A percentile compares a stretch with the other conserved stretches of the same genome.
These are phyloP conservation scores for Psephotus haematonotus DNA, from an alignment of 2,113 vertebrate genomes.

Conservation along the genomic window DNA sequence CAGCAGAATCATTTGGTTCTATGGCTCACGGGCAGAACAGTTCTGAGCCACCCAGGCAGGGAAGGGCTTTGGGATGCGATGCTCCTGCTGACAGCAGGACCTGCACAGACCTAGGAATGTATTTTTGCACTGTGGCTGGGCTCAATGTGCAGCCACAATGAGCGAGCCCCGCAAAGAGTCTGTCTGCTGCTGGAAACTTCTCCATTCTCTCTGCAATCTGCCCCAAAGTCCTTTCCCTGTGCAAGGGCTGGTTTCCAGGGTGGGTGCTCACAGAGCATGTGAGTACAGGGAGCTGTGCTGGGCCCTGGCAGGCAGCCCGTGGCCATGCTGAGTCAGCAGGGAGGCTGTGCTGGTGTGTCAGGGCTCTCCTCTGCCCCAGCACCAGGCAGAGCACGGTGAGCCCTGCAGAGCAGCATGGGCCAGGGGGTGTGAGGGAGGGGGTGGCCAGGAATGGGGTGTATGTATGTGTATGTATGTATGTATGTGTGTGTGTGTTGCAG, in stretches of 20 bases:
- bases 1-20: background rate
- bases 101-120: background rate
- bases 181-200: rapidly evolving
- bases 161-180: background rate
- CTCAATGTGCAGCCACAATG: rapidly evolving
- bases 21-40: background rate
- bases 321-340: slow-evolving; percentile 13
- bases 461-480: too few relatives aligned
- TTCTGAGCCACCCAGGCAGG: background rate
- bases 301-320: background rate
- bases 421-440: background rate
- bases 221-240: background rate
- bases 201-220: background rate
- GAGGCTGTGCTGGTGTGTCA: background rate
- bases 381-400: background rate
- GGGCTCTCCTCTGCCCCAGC: background rate
- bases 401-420: rapidly evolving
- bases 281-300: background rate
- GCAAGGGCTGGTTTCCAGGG: background rate
- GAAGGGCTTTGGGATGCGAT: background rate
- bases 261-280: background rate
- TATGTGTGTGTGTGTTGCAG: background rate
- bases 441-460: background rate
- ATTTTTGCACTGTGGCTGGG: background rate
- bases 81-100: background rate